Percentiles rank a stretch among this genome's conserved stretches.
Evolutionary conservation across 2,888 invertebrate genomes (phyloP).

Genomic region (Dorcus hopei): DNA sequence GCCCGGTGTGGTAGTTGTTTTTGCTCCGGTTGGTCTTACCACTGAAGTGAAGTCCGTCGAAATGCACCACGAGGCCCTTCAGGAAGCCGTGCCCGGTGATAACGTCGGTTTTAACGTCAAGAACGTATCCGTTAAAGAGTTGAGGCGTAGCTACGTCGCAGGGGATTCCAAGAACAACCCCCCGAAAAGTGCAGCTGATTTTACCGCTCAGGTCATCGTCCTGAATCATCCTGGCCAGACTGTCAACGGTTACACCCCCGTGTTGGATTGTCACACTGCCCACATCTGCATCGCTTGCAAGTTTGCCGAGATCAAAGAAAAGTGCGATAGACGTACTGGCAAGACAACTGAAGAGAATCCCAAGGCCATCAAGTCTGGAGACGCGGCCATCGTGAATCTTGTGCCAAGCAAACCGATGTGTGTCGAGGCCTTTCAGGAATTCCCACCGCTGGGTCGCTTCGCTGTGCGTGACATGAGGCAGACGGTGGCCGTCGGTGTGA

Average conservation of each 20-base stretch:
- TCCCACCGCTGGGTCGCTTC: slow-evolving; percentile 96
- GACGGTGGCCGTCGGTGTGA: slow-evolving; percentile 97
- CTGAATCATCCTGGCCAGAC: slow-evolving; percentile 99
- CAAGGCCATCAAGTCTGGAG: slow-evolving; percentile 85
- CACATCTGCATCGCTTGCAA: slow-evolving; percentile 99
- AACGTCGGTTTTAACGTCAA: slow-evolving; percentile 99
- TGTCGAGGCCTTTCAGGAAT: slow-evolving; percentile 97
- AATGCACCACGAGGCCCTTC: slow-evolving; percentile 98
- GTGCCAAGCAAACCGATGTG: slow-evolving; percentile 96
- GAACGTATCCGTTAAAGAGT: slow-evolving; percentile 98
- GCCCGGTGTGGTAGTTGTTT: slow-evolving; percentile 95
- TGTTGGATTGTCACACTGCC: slow-evolving; percentile 98
- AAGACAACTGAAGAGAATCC: slow-evolving; percentile 88
- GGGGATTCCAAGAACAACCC: slow-evolving; percentile 96
- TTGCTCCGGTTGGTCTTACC: slow-evolving; percentile 91
- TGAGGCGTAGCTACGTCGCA: slow-evolving; percentile 95
- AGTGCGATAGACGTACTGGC: slow-evolving; percentile 97
- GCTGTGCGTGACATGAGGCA: slow-evolving; percentile 99
- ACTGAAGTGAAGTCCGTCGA: slow-evolving; percentile 99
- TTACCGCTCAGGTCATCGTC: no score
- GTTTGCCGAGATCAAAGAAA: slow-evolving; percentile 96
- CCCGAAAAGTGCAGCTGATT: slow-evolving; percentile 86
- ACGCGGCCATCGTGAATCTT: slow-evolving; percentile 89
- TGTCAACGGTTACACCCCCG: slow-evolving; percentile 96
- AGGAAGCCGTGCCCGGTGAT: slow-evolving; percentile 94